These are phyloP conservation scores for Columba guinea DNA, from an alignment of 2,797 vertebrate species.

Conservation along the genomic window DNA sequence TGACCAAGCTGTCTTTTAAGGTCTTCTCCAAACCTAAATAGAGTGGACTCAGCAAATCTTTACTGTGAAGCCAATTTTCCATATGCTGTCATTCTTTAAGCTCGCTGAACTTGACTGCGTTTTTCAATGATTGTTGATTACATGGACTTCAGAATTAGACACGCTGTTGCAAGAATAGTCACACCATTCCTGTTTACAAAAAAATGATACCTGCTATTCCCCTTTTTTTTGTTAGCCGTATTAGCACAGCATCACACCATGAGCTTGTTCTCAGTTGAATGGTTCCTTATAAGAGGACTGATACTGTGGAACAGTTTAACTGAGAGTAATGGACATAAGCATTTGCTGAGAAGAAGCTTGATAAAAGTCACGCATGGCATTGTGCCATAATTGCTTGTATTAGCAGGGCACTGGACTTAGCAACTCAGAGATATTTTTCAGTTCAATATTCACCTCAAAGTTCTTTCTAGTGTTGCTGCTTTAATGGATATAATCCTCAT, in stretches of 20 bases:
- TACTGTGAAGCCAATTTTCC: background rate
- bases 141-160: background rate
- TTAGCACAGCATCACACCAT: background rate
- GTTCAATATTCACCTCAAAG: background rate
- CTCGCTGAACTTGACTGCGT: background rate
- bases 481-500: background rate
- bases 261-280: background rate
- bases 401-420: background rate
- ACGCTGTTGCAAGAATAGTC: background rate
- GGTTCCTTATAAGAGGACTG: background rate
- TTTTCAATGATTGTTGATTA: background rate
- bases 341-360: background rate
- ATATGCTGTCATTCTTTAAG: background rate
- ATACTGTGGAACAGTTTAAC: background rate
- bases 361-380: background rate
- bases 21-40: background rate
- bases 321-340: background rate
- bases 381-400: background rate
- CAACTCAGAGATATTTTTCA: background rate
- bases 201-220: background rate
- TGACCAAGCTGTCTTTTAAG: background rate
- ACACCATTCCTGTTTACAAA: background rate
- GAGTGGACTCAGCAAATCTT: background rate
- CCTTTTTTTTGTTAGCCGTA: background rate
- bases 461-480: background rate